These are phyloP conservation scores for Triplophysa tibetana DNA, from an alignment of 2,113 vertebrate species.

Conservation along the genomic window DNA sequence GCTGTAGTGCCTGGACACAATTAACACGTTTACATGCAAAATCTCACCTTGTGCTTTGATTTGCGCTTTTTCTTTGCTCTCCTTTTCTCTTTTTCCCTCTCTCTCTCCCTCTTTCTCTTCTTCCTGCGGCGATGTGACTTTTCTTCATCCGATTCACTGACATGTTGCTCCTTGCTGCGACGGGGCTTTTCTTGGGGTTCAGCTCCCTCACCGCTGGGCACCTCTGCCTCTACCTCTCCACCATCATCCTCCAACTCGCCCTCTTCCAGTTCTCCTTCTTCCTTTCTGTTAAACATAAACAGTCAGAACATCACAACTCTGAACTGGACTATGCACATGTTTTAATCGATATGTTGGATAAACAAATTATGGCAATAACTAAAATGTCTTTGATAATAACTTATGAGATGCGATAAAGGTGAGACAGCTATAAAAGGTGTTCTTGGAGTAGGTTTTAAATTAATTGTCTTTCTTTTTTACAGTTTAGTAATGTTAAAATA, in stretches of 20 bases:
- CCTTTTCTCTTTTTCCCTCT: conserved; percentile 85
- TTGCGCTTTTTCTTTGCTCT: conserved; percentile 85
- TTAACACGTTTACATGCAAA: background rate
- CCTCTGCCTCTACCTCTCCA: conserved; percentile 77
- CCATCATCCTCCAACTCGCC: conserved; percentile 92
- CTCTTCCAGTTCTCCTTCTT: conserved; percentile 94
- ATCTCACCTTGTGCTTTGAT: conserved; percentile 90
- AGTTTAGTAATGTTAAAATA: too few relatives aligned
- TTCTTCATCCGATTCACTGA: conserved; percentile 83
- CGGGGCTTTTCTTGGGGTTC: conserved; percentile 72
- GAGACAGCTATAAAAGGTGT: too few relatives aligned
- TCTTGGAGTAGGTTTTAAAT: too few relatives aligned
- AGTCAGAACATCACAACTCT: background rate
- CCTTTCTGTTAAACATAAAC: conserved; percentile 66
- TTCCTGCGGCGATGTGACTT: conserved; percentile 83
- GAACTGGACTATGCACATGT: background rate
- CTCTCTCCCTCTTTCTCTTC: conserved; percentile 89
- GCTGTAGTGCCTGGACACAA: background rate
- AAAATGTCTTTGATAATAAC: too few relatives aligned
- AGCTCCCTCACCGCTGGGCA: conserved; percentile 58
- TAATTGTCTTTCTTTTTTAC: too few relatives aligned
- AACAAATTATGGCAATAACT: too few relatives aligned
- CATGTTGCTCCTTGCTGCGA: conserved; percentile 77
- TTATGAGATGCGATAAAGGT: too few relatives aligned
- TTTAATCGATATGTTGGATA: background rate